Evolutionary conservation across 1,140 invertebrate genomes (phyloP), one percentile per base, ranked within the genome.

Genomic region (Danaus plexippus): DNA sequence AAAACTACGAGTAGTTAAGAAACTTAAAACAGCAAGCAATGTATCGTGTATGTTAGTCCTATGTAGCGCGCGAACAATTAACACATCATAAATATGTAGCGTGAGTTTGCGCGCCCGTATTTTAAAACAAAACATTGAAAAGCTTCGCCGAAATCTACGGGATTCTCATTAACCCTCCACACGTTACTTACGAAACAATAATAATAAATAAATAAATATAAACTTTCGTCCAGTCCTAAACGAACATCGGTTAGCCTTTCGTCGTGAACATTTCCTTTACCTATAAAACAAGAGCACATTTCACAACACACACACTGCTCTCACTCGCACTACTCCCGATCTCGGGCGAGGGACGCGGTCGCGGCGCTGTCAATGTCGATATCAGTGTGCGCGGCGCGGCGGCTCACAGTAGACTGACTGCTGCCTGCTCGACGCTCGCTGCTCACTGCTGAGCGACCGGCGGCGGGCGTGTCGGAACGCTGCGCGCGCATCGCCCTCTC

Each of bases 241-340:
- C 41, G 58, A 65, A 71, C 65, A 71, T 76, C 68, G 74, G 67
- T 67, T 60, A 66, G 75, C 79, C 69, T 77, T 74, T 76, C 75
- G 73, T 67, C 54, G 68, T 74, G 60, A 80, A 71, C 63, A 67
- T 71, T 63, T 69, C 71, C 71, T 61, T 86, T 86, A 86, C 83
- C 81, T 86, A 86, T 75, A 85, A 83, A 86, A 86, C 80, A 86
- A 86, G 80, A 77, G 81, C 83, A 86, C 83, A 86, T 86, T 74
- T 79, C 83, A 86, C 80, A 85, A 66, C 76, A 85, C 83, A 86
- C 75, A 85, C 83, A 84, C 78, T 79, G 75, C 71, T 75, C 62
- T 77, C 83, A 86, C 83, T 84, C 84, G 78, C 83, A 86, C 83
- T 84, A 86, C 84, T 86, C 84, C 80, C 83, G 80, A 84, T 77